Evolutionary conservation across 2,113 vertebrate genomes (phyloP).

Genomic region (Rissa tridactyla): DNA sequence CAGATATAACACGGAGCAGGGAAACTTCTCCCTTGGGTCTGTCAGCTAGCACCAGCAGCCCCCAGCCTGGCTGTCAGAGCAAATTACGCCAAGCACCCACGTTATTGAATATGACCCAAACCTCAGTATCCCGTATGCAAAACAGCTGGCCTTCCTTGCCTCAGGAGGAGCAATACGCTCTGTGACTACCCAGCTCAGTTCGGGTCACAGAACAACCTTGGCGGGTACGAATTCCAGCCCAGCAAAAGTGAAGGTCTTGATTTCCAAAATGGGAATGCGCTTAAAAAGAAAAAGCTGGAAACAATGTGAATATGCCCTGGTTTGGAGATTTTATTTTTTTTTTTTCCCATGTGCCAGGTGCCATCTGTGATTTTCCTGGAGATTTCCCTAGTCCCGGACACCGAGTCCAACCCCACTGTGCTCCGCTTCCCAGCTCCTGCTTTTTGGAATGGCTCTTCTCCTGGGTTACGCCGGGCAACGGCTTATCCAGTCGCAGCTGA

Average conservation of each 20-base stretch:
- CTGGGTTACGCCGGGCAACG: neutral
- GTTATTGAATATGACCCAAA: neutral
- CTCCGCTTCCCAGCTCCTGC: neutral
- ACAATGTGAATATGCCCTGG: too few relatives aligned
- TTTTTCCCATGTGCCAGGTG: neutral
- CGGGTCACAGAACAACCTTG: neutral
- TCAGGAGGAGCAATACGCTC: rapidly evolving
- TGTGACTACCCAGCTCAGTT: rapidly evolving
- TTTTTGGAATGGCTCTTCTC: neutral
- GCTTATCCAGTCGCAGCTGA: neutral
- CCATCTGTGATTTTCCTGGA: neutral
- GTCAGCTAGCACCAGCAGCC: neutral
- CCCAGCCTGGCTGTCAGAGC: neutral
- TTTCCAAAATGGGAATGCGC: neutral
- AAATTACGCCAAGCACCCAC: rapidly evolving
- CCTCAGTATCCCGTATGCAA: rapidly evolving
- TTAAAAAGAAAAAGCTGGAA: neutral
- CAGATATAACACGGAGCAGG: neutral
- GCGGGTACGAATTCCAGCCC: neutral
- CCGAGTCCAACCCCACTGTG: too few relatives aligned
- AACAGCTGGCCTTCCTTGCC: rapidly evolving
- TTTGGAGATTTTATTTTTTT: neutral
- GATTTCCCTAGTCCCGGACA: neutral
- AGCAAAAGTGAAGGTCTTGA: neutral
- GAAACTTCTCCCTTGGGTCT: neutral